These are phyloP conservation scores for Coreoperca whiteheadi DNA, from an alignment of 2,113 vertebrate genomes.

Conservation along the genomic window DNA sequence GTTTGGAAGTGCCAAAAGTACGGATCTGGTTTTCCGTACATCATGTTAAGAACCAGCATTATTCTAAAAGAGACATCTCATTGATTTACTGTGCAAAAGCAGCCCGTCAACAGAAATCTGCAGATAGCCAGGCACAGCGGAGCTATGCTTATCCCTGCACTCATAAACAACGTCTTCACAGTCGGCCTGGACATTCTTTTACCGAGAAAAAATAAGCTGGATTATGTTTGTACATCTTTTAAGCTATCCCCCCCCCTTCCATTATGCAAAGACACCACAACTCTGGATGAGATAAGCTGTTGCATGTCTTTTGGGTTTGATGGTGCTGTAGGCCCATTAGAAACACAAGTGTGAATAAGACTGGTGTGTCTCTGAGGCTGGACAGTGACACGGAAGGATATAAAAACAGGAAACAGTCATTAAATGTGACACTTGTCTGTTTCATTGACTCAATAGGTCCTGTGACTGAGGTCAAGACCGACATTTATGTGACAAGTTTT, in stretches of 20 bases:
- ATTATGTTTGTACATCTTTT: constrained; percentile 55
- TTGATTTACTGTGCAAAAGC: constrained; percentile 15
- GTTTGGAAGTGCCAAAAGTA: constrained; percentile 69
- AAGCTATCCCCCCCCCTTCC: constrained; percentile 31
- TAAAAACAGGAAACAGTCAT: constrained; percentile 11
- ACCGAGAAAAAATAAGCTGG: constrained; percentile 13
- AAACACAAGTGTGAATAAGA: constrained; percentile 45
- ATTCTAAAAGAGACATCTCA: constrained; percentile 7
- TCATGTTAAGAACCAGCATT: constrained; percentile 10
- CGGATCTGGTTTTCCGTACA: constrained; percentile 55
- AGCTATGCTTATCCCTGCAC: constrained; percentile 16
- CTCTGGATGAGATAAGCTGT: constrained; percentile 31
- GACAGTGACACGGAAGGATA: constrained; percentile 8
- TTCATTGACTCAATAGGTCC: constrained; percentile 84
- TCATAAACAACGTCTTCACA: constrained; percentile 18
- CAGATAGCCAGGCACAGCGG: not conserved
- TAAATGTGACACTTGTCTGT: constrained; percentile 17
- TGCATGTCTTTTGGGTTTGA: constrained; percentile 32
- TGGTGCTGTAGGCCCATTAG: constrained; percentile 20
- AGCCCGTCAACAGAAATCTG: constrained; percentile 31
- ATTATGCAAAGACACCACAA: constrained; percentile 39
- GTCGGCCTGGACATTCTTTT: constrained; percentile 16
- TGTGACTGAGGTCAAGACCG: constrained; percentile 97
- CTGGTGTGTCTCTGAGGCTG: constrained; percentile 1
- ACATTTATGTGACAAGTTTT: constrained; percentile 98